Evolutionary conservation across 2,888 invertebrate species (phyloP).

Genomic region (Lottia scabra): DNA sequence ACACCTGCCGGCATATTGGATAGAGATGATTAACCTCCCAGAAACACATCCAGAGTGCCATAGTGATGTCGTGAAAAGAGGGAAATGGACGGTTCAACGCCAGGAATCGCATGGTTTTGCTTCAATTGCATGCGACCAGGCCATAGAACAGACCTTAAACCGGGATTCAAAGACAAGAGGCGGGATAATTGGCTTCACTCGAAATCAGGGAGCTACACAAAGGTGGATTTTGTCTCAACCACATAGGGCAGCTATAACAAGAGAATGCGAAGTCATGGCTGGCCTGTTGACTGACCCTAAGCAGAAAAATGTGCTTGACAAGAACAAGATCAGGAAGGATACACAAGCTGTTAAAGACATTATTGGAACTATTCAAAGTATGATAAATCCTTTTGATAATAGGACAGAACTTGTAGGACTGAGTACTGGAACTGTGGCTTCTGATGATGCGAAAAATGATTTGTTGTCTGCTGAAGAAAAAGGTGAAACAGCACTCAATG

Average conservation of each 20-base stretch:
- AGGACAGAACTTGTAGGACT: constrained; percentile 5
- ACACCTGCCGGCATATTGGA: constrained; percentile 21
- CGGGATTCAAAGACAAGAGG: constrained; percentile 12
- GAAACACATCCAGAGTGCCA: too few relatives aligned
- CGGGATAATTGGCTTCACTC: constrained; percentile 1
- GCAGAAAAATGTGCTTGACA: background rate
- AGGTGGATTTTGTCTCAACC: constrained; percentile 6
- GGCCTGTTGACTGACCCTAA: background rate
- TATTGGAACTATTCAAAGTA: background rate
- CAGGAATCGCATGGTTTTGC: background rate
- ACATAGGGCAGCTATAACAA: constrained; percentile 2
- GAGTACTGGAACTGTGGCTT: background rate
- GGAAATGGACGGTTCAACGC: background rate
- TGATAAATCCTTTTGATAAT: constrained; percentile 9
- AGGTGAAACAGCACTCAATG: background rate
- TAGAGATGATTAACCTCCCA: too few relatives aligned
- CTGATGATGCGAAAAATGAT: background rate
- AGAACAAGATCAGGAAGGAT: background rate
- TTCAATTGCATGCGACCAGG: constrained; percentile 1
- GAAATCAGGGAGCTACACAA: background rate
- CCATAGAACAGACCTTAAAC: constrained; percentile 9
- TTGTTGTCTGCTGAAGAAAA: background rate
- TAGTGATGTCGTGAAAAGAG: too few relatives aligned
- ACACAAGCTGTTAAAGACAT: background rate
- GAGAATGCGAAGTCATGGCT: background rate